A percentile compares a stretch with the other conserved stretches of the same genome.
phyloP scores from a whole-genome alignment of 1,140 invertebrate genomes.

The Drosophila littoralis region DNA sequence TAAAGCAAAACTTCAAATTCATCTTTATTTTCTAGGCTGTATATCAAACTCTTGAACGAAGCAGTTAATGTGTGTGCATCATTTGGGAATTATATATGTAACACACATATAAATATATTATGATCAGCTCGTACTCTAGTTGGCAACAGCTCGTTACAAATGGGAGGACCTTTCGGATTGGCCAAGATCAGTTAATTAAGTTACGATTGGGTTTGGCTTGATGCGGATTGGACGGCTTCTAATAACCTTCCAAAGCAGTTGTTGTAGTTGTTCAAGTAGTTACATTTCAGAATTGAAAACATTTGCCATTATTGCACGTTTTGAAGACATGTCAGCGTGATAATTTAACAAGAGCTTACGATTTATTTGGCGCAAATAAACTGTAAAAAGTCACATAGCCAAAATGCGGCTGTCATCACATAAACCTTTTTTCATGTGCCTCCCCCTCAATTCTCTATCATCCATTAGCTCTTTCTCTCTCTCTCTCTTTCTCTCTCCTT shows the following conservation, averaged over 20 bases:
- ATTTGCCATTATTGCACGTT: constrained; percentile 51
- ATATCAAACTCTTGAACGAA: too few relatives aligned
- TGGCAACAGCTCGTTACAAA: neutral
- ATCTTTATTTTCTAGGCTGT: too few relatives aligned
- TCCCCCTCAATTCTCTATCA: neutral
- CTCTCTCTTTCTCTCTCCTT: neutral
- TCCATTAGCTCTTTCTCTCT: neutral
- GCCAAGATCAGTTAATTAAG: neutral
- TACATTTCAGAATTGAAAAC: constrained; percentile 50
- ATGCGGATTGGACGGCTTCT: constrained; percentile 10
- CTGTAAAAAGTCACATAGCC: constrained; percentile 44
- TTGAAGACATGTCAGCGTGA: constrained; percentile 48
- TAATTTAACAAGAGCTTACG: constrained; percentile 28
- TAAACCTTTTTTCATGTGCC: constrained; percentile 16
- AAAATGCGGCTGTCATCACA: constrained; percentile 38
- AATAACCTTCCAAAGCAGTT: constrained; percentile 18
- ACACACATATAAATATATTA: too few relatives aligned
- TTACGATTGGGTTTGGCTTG: neutral
- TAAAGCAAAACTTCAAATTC: too few relatives aligned
- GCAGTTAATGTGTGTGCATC: too few relatives aligned
- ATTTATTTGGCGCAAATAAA: constrained; percentile 35
- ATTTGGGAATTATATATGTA: too few relatives aligned
- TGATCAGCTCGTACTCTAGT: neutral
- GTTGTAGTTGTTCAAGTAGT: constrained; percentile 19
- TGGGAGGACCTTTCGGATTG: neutral